Evolutionary conservation across 1,140 invertebrate genomes (phyloP).

Genomic region (Formica exsecta): DNA sequence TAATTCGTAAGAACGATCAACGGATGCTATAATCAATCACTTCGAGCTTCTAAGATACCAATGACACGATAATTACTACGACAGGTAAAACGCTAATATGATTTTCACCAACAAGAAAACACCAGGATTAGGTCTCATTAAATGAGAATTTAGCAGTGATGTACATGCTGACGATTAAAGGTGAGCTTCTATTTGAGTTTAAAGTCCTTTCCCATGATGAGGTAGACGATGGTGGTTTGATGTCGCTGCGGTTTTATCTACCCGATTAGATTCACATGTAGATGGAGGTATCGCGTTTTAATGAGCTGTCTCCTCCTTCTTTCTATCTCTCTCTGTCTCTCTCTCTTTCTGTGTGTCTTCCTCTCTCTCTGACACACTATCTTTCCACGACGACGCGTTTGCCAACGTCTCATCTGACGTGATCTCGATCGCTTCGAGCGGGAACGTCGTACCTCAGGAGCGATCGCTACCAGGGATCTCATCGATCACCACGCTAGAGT

Average conservation of each 20-base stretch:
- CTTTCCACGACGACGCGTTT: conserved; percentile 43
- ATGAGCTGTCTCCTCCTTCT: conserved; percentile 70
- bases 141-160: conserved; percentile 58
- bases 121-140: conserved; percentile 70
- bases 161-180: conserved; percentile 65
- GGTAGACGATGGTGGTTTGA: conserved; percentile 70
- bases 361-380: conserved; percentile 11
- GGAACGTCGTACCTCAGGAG: conserved; percentile 24
- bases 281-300: conserved; percentile 81
- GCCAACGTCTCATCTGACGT: conserved; percentile 48
- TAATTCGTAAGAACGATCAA: not conserved
- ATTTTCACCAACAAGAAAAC: conserved; percentile 42
- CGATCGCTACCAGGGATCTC: conserved; percentile 67
- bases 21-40: not conserved
- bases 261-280: conserved; percentile 82
- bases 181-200: conserved; percentile 50
- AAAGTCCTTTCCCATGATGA: conserved; percentile 41
- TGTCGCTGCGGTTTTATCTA: conserved; percentile 64
- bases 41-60: not conserved
- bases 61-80: not conserved
- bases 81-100: conserved; percentile 24
- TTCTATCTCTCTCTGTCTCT: not conserved
- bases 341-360: not conserved
- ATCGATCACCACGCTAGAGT: conserved; percentile 62
- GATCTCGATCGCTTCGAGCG: conserved; percentile 38